Conservation (phyloP, 2,113 vertebrate species). For the Macroglossus sobrinus region DNA sequence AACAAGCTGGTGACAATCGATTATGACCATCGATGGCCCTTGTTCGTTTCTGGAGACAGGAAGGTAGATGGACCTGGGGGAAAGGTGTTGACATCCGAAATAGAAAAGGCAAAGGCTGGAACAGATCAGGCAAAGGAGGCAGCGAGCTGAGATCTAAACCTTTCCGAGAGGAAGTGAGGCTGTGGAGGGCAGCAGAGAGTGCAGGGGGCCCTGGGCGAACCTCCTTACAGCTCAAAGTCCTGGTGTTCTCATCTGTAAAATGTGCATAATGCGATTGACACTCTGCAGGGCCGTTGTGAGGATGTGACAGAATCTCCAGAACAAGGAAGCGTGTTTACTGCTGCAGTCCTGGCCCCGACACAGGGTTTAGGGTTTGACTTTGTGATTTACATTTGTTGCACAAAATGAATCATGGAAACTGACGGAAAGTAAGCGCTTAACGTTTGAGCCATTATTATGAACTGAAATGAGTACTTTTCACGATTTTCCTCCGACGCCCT, state of each 20-base stretch:
- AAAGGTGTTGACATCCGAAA: not conserved
- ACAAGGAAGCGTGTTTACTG: not conserved
- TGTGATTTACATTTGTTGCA: not conserved
- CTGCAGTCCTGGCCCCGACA: not conserved
- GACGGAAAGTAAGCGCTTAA: not conserved
- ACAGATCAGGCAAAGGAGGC: not conserved
- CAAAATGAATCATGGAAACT: not conserved
- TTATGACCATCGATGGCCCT: no score
- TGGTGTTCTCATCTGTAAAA: not conserved
- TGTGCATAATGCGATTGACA: rapidly evolving
- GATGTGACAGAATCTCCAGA: not conserved
- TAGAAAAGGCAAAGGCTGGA: not conserved
- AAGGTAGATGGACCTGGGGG: not conserved
- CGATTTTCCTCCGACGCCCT: not conserved
- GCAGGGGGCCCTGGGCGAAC: not conserved
- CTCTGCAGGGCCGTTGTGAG: not conserved
- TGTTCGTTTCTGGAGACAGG: not conserved
- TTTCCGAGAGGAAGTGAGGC: not conserved
- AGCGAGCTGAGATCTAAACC: not conserved
- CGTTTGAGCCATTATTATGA: not conserved
- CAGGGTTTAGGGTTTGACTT: not conserved
- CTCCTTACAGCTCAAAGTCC: not conserved
- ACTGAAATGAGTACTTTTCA: not conserved
- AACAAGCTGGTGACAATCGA: not conserved
- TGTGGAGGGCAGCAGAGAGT: not conserved